Evolutionary conservation across 2,113 vertebrate genomes (phyloP).

Genomic region (Toxotes chatareus): DNA sequence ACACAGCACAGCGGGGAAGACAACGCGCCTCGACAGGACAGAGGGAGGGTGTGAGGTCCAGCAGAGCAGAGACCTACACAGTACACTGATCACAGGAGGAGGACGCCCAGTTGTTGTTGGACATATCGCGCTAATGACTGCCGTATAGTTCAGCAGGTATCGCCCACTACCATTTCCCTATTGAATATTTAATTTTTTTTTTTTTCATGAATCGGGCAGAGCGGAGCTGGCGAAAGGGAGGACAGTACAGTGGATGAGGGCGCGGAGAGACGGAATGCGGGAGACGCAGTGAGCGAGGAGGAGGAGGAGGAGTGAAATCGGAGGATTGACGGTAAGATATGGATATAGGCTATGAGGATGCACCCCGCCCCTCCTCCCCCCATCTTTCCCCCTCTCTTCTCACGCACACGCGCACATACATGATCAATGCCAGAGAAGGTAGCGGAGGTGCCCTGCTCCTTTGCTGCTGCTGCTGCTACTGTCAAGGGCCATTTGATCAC

Average conservation of each 20-base stretch:
- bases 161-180: slow-evolving; percentile 4
- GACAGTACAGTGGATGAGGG: slow-evolving; percentile 69
- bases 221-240: slow-evolving; percentile 49
- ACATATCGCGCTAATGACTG: slow-evolving; percentile 66
- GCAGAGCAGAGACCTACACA: slow-evolving; percentile 50
- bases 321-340: slow-evolving; percentile 82
- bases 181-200: slow-evolving; percentile 25
- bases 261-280: slow-evolving; percentile 75
- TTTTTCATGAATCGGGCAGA: slow-evolving; percentile 67
- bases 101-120: slow-evolving; percentile 76
- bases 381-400: slow-evolving; percentile 17
- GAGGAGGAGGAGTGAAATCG: slow-evolving; percentile 70
- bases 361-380: slow-evolving; percentile 62
- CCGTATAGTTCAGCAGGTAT: slow-evolving; percentile 43
- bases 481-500: slow-evolving; percentile 65
- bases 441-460: slow-evolving; percentile 40
- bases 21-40: slow-evolving; percentile 76
- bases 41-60: slow-evolving; percentile 74
- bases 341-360: slow-evolving; percentile 71
- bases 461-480: slow-evolving; percentile 47
- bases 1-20: slow-evolving; percentile 74
- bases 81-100: slow-evolving; percentile 57
- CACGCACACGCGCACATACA: slow-evolving; percentile 47
- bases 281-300: slow-evolving; percentile 80
- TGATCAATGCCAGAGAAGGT: slow-evolving; percentile 46